A percentile compares a stretch with the other conserved stretches of the same genome.
phyloP scores from a whole-genome alignment of 2,113 vertebrate genomes.

The Gavialis gangeticus region DNA sequence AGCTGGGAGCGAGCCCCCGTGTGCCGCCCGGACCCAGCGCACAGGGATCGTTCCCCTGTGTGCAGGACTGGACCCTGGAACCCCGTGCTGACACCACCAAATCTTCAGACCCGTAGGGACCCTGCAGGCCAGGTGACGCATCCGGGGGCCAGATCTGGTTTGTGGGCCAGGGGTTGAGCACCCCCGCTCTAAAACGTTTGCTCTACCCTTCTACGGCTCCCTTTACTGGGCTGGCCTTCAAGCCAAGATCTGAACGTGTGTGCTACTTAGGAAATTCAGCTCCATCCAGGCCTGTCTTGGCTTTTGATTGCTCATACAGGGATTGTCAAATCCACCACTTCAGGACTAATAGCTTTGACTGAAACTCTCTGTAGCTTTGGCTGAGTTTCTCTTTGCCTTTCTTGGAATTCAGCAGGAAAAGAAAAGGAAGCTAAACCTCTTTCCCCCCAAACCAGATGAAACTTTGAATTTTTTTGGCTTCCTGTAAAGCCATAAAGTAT shows the following conservation, averaged over 20 bases:
- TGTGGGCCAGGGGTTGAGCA: no score
- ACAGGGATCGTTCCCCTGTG: no score
- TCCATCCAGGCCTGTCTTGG: not conserved
- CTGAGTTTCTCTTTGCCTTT: constrained; percentile 29
- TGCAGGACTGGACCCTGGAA: no score
- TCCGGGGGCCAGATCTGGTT: no score
- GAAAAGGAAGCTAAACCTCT: not conserved
- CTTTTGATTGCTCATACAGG: not conserved
- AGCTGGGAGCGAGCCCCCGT: no score
- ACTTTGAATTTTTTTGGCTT: not conserved
- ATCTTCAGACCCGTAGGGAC: no score
- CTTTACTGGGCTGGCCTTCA: not conserved
- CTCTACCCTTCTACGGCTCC: not conserved
- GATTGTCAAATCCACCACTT: no score
- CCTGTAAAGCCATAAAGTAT: constrained; percentile 30
- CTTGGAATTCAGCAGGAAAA: not conserved
- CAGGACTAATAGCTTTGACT: not conserved
- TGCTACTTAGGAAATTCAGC: not conserved
- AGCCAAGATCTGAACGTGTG: not conserved
- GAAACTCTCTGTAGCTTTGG: not conserved
- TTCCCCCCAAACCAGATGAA: no score
- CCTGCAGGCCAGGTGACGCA: no score
- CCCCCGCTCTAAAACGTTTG: not conserved
- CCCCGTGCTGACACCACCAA: no score
- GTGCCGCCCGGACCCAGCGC: no score